phyloP scores from a whole-genome alignment of 1,140 invertebrate species.

The Monochamus saltuarius region DNA sequence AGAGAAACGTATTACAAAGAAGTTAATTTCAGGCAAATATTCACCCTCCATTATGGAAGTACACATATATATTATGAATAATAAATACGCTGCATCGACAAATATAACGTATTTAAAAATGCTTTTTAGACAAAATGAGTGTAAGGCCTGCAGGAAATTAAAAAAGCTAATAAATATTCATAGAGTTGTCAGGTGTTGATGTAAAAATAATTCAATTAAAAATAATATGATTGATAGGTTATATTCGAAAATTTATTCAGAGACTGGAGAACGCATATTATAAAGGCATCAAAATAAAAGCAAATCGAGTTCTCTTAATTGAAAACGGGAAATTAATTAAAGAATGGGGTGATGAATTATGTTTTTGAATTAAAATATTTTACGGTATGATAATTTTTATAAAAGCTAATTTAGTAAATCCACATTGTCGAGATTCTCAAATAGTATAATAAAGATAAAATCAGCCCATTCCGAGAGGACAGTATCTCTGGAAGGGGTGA shows the following conservation, averaged over 20 bases:
- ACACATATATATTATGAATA: not conserved
- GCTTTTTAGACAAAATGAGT: constrained; percentile 27
- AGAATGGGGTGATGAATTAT: constrained; percentile 17
- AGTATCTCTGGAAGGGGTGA: constrained; percentile 7
- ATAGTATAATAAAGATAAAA: constrained; percentile 42
- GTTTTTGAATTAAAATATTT: constrained; percentile 18
- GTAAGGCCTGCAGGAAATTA: constrained; percentile 24
- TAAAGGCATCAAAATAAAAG: too few relatives aligned
- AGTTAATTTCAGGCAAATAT: too few relatives aligned
- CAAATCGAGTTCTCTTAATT: constrained; percentile 1
- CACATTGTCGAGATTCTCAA: constrained; percentile 35
- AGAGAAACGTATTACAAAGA: too few relatives aligned
- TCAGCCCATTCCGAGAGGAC: constrained; percentile 36
- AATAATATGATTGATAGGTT: constrained; percentile 24
- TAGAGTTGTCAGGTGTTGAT: constrained; percentile 25
- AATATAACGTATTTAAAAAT: constrained; percentile 23
- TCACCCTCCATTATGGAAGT: too few relatives aligned
- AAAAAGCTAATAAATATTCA: constrained; percentile 29
- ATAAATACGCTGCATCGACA: constrained; percentile 1
- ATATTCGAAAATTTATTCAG: not conserved
- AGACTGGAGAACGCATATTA: too few relatives aligned
- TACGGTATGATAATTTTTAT: constrained; percentile 21
- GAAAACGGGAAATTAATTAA: constrained; percentile 14
- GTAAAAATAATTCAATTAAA: constrained; percentile 30
- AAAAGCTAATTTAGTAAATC: constrained; percentile 28